These are phyloP conservation scores for Creontiades dilutus DNA, from an alignment of 2,888 invertebrate species.

Conservation along the genomic window DNA sequence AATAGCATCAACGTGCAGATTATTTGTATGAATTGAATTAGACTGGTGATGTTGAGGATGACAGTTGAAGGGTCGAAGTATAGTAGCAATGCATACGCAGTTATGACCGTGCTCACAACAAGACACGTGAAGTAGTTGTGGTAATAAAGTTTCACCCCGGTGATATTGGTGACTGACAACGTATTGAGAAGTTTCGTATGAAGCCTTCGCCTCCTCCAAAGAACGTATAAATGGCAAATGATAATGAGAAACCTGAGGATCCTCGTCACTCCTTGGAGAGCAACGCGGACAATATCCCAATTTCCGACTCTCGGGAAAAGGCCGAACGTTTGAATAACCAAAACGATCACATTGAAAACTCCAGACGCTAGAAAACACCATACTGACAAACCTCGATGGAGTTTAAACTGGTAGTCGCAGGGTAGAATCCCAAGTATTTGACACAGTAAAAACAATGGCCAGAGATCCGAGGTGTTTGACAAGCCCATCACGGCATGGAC, in stretches of 20 bases:
- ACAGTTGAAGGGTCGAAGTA: background rate
- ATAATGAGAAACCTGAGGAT: conserved; percentile 46
- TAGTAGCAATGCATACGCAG: conserved; percentile 30
- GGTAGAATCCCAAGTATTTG: conserved; percentile 55
- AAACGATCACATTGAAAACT: conserved; percentile 53
- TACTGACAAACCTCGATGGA: background rate
- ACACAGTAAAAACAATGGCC: conserved; percentile 56
- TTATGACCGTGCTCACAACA: background rate
- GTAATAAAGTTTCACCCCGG: conserved; percentile 47
- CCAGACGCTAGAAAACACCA: conserved; percentile 26
- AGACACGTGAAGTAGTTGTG: background rate
- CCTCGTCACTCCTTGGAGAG: conserved; percentile 61
- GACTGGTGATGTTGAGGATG: conserved; percentile 33
- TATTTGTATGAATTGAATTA: conserved; percentile 54
- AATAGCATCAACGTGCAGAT: conserved; percentile 53
- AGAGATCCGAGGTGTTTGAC: conserved; percentile 26
- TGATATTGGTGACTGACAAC: conserved; percentile 35
- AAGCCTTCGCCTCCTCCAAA: conserved; percentile 6
- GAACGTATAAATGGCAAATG: conserved; percentile 56
- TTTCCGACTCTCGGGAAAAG: background rate
- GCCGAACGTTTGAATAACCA: conserved; percentile 24
- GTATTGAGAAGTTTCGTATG: conserved; percentile 59
- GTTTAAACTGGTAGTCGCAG: conserved; percentile 32
- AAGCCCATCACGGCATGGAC: conserved; percentile 14
- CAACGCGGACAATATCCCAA: conserved; percentile 48